These are phyloP conservation scores for Motacilla tschutschensis DNA, from an alignment of 2,113 vertebrate species.

Conservation along the genomic window DNA sequence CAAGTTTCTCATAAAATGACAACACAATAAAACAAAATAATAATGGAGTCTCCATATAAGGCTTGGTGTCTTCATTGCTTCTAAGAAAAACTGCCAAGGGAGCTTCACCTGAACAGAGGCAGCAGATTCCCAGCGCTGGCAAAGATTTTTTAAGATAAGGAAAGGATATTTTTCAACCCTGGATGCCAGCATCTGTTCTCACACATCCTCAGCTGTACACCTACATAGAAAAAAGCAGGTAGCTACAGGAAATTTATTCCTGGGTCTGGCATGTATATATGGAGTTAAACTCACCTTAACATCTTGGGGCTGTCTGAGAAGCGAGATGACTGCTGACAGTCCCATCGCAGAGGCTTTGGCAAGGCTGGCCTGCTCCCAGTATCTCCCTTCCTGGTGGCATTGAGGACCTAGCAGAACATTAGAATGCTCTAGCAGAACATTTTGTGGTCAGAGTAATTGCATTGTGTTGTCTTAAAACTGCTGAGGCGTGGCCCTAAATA, in stretches of 20 bases:
- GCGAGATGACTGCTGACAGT: background rate
- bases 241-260: background rate
- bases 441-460: background rate
- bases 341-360: fast-evolving
- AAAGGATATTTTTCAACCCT: background rate
- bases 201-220: background rate
- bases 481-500: background rate
- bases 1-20: background rate
- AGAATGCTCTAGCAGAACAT: background rate
- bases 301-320: background rate
- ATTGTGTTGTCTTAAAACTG: constrained; percentile 4
- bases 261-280: background rate
- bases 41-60: constrained; percentile 3
- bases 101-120: background rate
- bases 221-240: background rate
- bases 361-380: background rate
- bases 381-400: background rate
- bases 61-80: constrained; percentile 11
- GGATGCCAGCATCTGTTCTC: background rate
- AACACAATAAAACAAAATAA: constrained; percentile 40
- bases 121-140: background rate
- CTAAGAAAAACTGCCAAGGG: background rate
- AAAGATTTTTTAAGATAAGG: background rate
- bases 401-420: background rate
- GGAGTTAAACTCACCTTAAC: background rate